Conservation (phyloP, 2,797 vertebrate species). For the Poeciliopsis paucimaculata region DNA sequence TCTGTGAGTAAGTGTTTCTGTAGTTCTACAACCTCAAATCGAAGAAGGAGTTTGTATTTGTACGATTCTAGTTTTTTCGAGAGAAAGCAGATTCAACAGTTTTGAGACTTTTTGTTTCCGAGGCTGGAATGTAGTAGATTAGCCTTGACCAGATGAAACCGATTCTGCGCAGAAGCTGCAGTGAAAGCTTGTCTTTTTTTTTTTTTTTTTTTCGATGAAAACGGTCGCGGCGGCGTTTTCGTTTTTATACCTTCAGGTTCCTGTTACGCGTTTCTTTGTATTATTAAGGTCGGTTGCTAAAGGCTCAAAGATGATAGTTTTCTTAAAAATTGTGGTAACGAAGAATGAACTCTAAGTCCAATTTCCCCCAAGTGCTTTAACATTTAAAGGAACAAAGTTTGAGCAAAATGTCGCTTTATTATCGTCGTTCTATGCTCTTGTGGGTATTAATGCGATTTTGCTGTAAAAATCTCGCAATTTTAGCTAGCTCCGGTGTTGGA, state of each 20-base stretch:
- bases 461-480: neutral
- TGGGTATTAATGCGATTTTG: neutral
- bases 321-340: neutral
- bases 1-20: conserved; percentile 40
- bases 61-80: neutral
- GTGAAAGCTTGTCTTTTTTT: neutral
- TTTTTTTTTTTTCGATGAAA: neutral
- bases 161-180: neutral
- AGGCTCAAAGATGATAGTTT: conserved; percentile 1
- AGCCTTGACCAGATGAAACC: conserved; percentile 32
- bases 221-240: neutral
- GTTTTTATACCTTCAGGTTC: neutral
- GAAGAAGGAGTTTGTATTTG: fast-evolving
- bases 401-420: neutral
- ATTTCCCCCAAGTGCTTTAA: neutral
- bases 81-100: neutral
- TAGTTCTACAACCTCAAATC: fast-evolving
- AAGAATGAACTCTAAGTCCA: neutral
- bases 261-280: fast-evolving
- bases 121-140: conserved; percentile 28
- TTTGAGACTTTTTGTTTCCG: neutral
- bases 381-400: neutral
- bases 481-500: neutral
- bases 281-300: conserved; percentile 11
- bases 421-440: fast-evolving